phyloP scores from a whole-genome alignment of 37 sponge, comb jelly and placozoan species.

The Haliclona indistincta region DNA sequence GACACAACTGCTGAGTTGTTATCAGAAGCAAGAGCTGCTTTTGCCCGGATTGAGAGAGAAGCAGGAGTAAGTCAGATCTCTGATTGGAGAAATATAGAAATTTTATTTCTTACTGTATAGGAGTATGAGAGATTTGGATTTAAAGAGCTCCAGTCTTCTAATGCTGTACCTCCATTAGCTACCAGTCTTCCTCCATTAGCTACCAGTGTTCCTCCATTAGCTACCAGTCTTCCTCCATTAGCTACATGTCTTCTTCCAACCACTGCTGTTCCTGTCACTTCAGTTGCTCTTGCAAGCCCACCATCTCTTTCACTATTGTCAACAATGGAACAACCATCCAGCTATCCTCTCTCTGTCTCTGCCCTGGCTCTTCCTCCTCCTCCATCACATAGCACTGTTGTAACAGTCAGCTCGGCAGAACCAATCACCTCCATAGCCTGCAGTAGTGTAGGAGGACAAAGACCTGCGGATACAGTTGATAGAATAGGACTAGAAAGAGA shows the following conservation, averaged over 20 bases:
- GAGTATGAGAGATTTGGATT: background rate
- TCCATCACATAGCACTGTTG: background rate
- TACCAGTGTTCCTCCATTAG: background rate
- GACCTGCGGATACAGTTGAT: too few species aligned
- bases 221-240: background rate
- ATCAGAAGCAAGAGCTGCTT: constrained; percentile 46
- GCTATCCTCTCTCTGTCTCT: background rate
- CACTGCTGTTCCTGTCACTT: background rate
- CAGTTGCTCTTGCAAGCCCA: background rate
- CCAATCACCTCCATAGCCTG: too few species aligned
- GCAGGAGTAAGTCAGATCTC: constrained; percentile 6
- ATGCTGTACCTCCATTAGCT: background rate
- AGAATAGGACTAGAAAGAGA: too few species aligned
- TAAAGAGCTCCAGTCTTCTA: background rate
- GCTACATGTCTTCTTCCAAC: background rate
- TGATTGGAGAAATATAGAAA: background rate
- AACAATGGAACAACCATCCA: background rate
- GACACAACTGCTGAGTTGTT: constrained; percentile 31
- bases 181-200: background rate
- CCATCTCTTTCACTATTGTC: too few species aligned
- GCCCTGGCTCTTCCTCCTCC: background rate
- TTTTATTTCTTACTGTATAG: background rate
- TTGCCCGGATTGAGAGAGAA: constrained; percentile 61
- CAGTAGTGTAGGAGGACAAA: too few species aligned
- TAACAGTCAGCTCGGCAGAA: too few species aligned